phyloP scores from a whole-genome alignment of 53 echinoderm and acorn worm species.

The Arbacia lixula region DNA sequence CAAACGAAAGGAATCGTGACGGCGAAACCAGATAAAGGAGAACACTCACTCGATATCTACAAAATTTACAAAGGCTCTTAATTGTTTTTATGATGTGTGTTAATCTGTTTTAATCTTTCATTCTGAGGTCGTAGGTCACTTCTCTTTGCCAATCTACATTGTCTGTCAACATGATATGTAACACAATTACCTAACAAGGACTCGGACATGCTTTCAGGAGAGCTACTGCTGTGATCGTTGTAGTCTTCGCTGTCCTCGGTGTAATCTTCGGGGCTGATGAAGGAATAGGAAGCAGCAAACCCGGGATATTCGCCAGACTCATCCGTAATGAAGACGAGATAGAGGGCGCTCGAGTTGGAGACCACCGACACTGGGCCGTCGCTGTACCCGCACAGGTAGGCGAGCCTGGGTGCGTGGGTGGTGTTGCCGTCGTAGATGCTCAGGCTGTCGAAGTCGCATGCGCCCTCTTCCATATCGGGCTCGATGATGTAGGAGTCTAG shows the following conservation, averaged over 20 bases:
- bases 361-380: background rate
- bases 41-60: too few relatives aligned
- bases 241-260: background rate
- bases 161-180: too few relatives aligned
- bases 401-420: background rate
- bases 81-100: too few relatives aligned
- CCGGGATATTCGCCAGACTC: slow-evolving; percentile 16
- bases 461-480: slow-evolving; percentile 30
- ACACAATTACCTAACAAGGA: background rate
- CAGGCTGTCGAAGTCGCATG: slow-evolving; percentile 34
- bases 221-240: background rate
- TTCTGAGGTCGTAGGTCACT: too few relatives aligned
- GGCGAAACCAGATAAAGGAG: too few relatives aligned
- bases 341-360: slow-evolving; percentile 21
- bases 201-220: background rate
- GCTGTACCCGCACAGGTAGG: slow-evolving; percentile 22
- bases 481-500: slow-evolving; percentile 31
- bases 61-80: too few relatives aligned
- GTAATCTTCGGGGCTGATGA: background rate
- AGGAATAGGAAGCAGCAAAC: slow-evolving; percentile 26
- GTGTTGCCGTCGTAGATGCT: slow-evolving; percentile 31
- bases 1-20: too few relatives aligned
- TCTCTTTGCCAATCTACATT: too few relatives aligned
- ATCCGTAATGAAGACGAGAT: slow-evolving; percentile 11
- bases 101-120: too few relatives aligned